Evolutionary conservation across 2,113 vertebrate species (phyloP), one percentile per base, ranked within the genome.

Genomic region (Corythoichthys haematopterus): DNA sequence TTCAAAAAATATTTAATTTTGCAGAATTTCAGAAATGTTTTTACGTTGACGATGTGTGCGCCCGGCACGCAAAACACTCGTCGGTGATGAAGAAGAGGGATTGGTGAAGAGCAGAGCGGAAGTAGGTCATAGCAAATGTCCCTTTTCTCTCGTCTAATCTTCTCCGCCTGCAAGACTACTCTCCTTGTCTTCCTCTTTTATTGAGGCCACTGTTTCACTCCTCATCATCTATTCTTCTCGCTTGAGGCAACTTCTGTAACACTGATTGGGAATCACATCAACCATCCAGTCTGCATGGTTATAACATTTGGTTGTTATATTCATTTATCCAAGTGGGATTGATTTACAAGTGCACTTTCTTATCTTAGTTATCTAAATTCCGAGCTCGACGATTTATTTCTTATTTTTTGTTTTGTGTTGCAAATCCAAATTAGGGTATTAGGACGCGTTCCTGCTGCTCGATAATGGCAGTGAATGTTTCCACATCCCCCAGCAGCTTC

Each of bases 111-210:
- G 69, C 77, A 83, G 2, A 80, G 72, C 55, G 33, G 83, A 88
- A 88, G 69, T 88, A 83, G 87, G 87, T 88, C 87, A 88, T n/a
- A 37, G 48, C 47, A 28, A 65, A 47, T 33, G 47, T 64, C 46
- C 62, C 38, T 48, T 48, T 52, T 65, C 48, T 65, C 48, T 9
- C 63, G 16, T 52, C 35, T 53, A 52, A 55, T 53, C 56, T 64
- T 67, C 59, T 67, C 65, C 45, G 13, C 48, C 64, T 75, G 52
- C 62, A 69, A 43, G 37, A 40, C 72, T 51, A 45, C 0, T 10
- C 40, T 47, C 28, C 33, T 45, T 16, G 15, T 8, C 47, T n/a
- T 57, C 10, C 45, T 64, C 28, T 16, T 28, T 60, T 59, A 65
- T 50, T 58, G 16, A 69, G 69, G 37, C 70, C 74, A 51, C 72